Evolutionary conservation across 2,113 vertebrate species (phyloP), one percentile per base, ranked within the genome.

Genomic region (Mobula birostris): DNA sequence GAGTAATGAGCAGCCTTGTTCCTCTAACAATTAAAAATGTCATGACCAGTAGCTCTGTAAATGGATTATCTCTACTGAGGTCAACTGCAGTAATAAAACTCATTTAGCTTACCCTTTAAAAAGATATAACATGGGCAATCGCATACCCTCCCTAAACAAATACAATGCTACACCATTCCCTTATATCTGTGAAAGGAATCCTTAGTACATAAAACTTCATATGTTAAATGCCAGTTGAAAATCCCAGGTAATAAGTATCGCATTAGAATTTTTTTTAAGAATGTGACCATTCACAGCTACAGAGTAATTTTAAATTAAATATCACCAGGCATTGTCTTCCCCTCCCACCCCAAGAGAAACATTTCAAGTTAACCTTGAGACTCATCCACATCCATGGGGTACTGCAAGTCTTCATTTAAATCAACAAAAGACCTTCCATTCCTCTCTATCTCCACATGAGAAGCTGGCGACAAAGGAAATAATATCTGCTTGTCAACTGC

Each of bases 401-500:
- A 98, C 95, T 99, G 99, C 95, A 98, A 97, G 96, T 99, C 99
- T 95, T 99, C 98, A 94, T 95, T 96, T 95, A 98, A 97, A 96
- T 99, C 98, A 90, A 97, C 97, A 94, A 98, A 95, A 79, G 98
- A 96, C 95, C 97, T 98, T 94, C 98, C 98, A 94, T 98, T 99
- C 96, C 98, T 98, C 96, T 99, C 98, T 88, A 97, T 97, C 94
- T 99, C 98, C 95, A 97, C 96, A 95, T 98, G 98, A 96, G 97
- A 97, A 95, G 97, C 96, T 95, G 97, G 97, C 95, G 98, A 98
- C 95, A 99, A 97, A 94, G 99, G 99, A 96, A 99, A 99, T 79
- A 97, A 96, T 95, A 99, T 99, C 96, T 98, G 99, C 95, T 98
- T 98, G 96, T 99, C 99, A 95, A 99, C 98, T 94, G 98, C 97